Conservation (phyloP, 2,888 invertebrate genomes). For the Petrolisthes manimaculis region DNA sequence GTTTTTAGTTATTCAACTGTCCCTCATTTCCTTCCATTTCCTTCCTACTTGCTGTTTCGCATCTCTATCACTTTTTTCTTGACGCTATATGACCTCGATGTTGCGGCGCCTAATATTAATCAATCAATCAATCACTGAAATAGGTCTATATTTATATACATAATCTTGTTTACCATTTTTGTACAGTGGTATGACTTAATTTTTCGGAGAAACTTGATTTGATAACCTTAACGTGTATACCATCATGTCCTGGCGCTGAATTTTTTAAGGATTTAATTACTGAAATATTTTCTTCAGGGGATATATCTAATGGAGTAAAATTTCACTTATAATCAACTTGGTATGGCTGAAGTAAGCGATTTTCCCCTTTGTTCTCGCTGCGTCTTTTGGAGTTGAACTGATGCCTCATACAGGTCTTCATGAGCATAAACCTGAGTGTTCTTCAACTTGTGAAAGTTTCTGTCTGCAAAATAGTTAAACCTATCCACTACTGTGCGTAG, state of each 20-base stretch:
- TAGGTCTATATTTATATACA: too few relatives aligned
- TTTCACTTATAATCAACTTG: too few relatives aligned
- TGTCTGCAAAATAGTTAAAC: neutral
- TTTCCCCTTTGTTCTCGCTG: too few relatives aligned
- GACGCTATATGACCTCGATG: too few relatives aligned
- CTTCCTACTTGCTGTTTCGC: too few relatives aligned
- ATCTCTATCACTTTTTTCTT: too few relatives aligned
- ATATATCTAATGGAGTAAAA: neutral
- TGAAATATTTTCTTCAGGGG: neutral
- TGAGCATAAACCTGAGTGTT: neutral
- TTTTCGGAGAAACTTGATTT: neutral
- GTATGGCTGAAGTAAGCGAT: neutral
- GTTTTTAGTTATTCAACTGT: too few relatives aligned
- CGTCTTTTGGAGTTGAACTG: neutral
- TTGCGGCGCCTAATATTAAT: too few relatives aligned
- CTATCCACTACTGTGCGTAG: neutral
- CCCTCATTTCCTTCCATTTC: too few relatives aligned
- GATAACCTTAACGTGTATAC: neutral
- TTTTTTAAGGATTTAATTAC: neutral
- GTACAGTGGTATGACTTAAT: too few relatives aligned
- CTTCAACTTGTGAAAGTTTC: neutral
- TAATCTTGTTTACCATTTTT: too few relatives aligned
- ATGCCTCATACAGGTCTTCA: slow-evolving; percentile 13
- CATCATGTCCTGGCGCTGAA: neutral
- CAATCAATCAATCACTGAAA: too few relatives aligned